Evolutionary conservation across 2,113 vertebrate genomes (phyloP).

Genomic region (Vanacampus margaritifer): DNA sequence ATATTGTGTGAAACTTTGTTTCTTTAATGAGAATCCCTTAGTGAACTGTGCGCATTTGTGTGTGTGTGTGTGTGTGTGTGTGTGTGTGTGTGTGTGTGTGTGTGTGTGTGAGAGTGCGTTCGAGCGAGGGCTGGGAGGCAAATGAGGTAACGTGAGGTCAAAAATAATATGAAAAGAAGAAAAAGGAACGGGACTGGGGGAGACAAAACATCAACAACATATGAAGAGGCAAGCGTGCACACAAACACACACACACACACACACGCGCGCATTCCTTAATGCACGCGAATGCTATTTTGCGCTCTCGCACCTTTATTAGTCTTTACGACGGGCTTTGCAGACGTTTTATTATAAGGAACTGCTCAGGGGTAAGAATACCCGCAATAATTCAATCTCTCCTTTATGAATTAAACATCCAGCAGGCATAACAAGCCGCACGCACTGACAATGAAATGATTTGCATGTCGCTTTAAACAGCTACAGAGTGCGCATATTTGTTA

Average conservation of each 20-base stretch:
- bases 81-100: not conserved
- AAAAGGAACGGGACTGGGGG: not conserved
- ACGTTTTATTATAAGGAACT: not conserved
- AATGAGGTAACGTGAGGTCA: not conserved
- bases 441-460: slow-evolving; percentile 4
- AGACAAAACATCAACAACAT: not conserved
- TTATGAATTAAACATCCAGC: slow-evolving; percentile 13
- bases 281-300: not conserved
- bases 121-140: not conserved
- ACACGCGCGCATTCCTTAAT: not conserved
- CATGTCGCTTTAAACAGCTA: not conserved
- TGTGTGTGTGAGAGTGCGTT: not conserved
- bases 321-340: slow-evolving; percentile 1
- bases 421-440: not conserved
- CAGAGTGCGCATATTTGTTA: not conserved
- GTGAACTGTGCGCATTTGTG: not conserved
- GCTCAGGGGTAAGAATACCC: not conserved
- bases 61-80: not conserved
- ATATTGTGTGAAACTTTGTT: not conserved
- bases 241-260: not conserved
- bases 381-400: slow-evolving; percentile 8
- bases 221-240: not conserved
- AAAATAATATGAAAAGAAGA: not conserved
- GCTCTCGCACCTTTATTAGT: slow-evolving; percentile 6
- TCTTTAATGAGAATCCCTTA: not conserved